These are phyloP conservation scores for Fukomys damarensis DNA, from an alignment of 2,113 vertebrate genomes.

Conservation along the genomic window DNA sequence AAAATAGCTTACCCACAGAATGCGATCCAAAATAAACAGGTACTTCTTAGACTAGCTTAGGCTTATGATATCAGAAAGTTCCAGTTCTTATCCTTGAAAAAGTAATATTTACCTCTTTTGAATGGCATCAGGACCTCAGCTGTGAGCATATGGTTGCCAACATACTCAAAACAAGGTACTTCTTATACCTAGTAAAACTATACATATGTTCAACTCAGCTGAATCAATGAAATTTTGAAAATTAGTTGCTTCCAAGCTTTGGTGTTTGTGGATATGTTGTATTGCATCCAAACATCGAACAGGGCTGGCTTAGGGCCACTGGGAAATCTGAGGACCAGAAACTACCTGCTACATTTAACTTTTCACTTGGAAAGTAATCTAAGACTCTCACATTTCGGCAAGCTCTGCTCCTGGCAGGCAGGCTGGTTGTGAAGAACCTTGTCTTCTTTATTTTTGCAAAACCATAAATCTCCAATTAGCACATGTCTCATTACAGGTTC, in stretches of 20 bases:
- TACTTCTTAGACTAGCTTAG: background rate
- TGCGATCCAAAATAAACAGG: background rate
- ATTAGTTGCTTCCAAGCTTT: background rate
- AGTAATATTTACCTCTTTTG: background rate
- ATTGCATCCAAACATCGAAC: background rate
- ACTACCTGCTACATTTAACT: background rate
- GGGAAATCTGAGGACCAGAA: background rate
- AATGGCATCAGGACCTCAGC: background rate
- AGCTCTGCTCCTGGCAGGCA: background rate
- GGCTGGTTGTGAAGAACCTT: background rate
- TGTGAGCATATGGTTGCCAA: background rate
- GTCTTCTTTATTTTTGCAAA: background rate
- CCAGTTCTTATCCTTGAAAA: background rate
- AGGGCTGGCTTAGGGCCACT: background rate
- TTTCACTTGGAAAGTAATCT: background rate
- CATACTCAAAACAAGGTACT: background rate
- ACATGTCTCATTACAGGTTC: rapidly evolving
- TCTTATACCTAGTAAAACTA: no score
- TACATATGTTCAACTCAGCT: background rate
- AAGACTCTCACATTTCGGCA: no score
- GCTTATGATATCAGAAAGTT: background rate
- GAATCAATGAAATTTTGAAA: background rate
- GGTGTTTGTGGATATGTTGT: background rate
- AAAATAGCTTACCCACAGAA: background rate
- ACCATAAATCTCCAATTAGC: background rate